Evolutionary conservation across 2,888 invertebrate genomes (phyloP).

Genomic region (Cephus pulcher): DNA sequence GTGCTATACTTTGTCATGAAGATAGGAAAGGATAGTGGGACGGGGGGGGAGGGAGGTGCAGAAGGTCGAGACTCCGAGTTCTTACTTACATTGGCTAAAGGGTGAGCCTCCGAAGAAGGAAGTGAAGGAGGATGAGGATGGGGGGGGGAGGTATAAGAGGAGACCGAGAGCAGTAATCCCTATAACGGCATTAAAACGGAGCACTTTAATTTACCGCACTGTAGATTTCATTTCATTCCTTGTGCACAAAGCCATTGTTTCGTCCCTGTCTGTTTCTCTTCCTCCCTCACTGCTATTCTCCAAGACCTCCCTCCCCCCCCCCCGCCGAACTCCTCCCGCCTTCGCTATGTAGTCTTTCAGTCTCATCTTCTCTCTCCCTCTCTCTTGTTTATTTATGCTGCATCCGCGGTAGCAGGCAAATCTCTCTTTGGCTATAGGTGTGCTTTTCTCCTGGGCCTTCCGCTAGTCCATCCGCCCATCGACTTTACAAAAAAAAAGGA

Average conservation of each 20-base stretch:
- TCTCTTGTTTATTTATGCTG: constrained; percentile 39
- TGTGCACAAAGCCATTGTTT: constrained; percentile 34
- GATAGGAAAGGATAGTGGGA: constrained; percentile 4
- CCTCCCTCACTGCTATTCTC: constrained; percentile 32
- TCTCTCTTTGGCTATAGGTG: constrained; percentile 38
- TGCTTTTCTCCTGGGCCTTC: background rate
- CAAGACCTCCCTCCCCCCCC: background rate
- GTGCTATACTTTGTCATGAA: constrained; percentile 9
- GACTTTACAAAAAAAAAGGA: background rate
- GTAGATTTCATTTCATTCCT: constrained; percentile 62
- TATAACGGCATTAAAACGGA: constrained; percentile 13
- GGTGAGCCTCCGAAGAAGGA: constrained; percentile 15
- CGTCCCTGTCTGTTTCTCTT: constrained; percentile 44
- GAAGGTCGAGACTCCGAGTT: constrained; percentile 2
- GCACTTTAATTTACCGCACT: constrained; percentile 59
- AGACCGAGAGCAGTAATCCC: constrained; percentile 34
- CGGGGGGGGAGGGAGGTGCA: background rate
- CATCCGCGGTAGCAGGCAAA: constrained; percentile 43
- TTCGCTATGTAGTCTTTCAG: background rate
- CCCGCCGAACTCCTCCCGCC: background rate
- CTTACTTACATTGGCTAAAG: background rate
- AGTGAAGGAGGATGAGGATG: background rate
- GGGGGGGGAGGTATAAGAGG: background rate
- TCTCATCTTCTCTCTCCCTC: constrained; percentile 15
- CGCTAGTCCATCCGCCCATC: background rate